Conservation (phyloP, 2,113 vertebrate species). For the Eclectus roratus region DNA sequence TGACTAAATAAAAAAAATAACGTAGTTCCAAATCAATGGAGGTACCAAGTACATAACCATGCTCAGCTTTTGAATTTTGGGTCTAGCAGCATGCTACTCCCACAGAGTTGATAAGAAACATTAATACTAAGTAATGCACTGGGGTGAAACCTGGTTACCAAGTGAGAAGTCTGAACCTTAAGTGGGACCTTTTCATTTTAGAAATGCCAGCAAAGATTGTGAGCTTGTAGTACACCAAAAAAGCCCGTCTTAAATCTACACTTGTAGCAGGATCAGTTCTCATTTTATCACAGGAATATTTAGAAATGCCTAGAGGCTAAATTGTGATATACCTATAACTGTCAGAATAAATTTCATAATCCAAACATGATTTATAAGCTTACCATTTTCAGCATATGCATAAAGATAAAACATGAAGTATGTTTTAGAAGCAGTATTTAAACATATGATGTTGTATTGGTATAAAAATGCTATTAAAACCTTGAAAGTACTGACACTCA, state of each 20-base stretch:
- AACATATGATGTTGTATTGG: background rate
- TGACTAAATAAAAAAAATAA: constrained; percentile 7
- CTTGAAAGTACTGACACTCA: background rate
- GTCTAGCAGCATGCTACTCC: background rate
- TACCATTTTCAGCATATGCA: background rate
- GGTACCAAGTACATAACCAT: background rate
- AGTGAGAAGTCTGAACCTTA: background rate
- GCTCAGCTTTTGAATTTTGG: constrained; percentile 12
- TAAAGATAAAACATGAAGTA: background rate
- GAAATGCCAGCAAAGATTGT: background rate
- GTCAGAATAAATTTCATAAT: background rate
- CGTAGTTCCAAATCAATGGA: background rate
- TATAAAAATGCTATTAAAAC: background rate
- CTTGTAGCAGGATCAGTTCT: background rate
- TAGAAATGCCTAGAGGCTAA: background rate
- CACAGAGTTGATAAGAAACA: background rate
- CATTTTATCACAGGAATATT: background rate
- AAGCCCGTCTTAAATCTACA: background rate
- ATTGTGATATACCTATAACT: background rate
- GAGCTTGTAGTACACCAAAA: background rate
- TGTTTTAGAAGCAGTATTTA: background rate
- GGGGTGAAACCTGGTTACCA: background rate
- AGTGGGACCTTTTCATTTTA: background rate
- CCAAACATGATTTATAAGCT: background rate
- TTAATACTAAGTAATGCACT: background rate